These are phyloP conservation scores for Lycodopsis pacificus DNA, from an alignment of 2,797 vertebrate species.

Conservation along the genomic window DNA sequence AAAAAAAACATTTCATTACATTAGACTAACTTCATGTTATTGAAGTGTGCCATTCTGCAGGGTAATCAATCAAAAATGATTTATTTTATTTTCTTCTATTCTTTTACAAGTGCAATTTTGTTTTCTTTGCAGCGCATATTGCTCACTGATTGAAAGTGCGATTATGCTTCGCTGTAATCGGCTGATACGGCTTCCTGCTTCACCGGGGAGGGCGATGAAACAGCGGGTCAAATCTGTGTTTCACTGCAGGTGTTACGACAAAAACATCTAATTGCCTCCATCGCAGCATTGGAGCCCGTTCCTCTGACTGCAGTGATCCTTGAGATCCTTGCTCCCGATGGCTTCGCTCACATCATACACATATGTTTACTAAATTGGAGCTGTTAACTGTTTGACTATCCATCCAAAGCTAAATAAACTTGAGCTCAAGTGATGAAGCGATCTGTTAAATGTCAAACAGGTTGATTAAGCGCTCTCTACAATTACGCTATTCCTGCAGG, in stretches of 20 bases:
- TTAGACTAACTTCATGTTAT: slow-evolving; percentile 10
- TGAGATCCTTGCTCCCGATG: slow-evolving; percentile 53
- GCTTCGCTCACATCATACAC: slow-evolving; percentile 57
- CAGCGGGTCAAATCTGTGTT: slow-evolving; percentile 70
- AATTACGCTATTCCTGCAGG: slow-evolving; percentile 55
- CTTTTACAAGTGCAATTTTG: slow-evolving; percentile 19
- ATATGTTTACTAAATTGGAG: slow-evolving; percentile 67
- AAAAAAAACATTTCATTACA: neutral
- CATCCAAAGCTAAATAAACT: slow-evolving; percentile 73
- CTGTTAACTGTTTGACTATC: slow-evolving; percentile 66
- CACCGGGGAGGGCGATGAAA: slow-evolving; percentile 48
- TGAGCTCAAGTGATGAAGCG: slow-evolving; percentile 50
- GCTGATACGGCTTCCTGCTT: slow-evolving; percentile 58
- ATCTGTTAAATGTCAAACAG: slow-evolving; percentile 74
- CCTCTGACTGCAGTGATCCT: slow-evolving; percentile 68
- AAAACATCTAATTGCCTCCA: slow-evolving; percentile 78
- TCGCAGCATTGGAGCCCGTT: slow-evolving; percentile 53
- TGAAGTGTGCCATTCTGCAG: slow-evolving; percentile 5
- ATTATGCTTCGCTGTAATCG: slow-evolving; percentile 68
- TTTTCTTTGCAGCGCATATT: slow-evolving; percentile 30
- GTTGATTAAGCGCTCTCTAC: slow-evolving; percentile 54
- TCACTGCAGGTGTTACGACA: slow-evolving; percentile 78
- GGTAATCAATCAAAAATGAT: slow-evolving; percentile 15
- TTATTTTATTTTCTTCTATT: slow-evolving; percentile 18
- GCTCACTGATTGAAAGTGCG: slow-evolving; percentile 52